Evolutionary conservation across 2,797 vertebrate species (phyloP).

Genomic region (Hipposideros larvatus): DNA sequence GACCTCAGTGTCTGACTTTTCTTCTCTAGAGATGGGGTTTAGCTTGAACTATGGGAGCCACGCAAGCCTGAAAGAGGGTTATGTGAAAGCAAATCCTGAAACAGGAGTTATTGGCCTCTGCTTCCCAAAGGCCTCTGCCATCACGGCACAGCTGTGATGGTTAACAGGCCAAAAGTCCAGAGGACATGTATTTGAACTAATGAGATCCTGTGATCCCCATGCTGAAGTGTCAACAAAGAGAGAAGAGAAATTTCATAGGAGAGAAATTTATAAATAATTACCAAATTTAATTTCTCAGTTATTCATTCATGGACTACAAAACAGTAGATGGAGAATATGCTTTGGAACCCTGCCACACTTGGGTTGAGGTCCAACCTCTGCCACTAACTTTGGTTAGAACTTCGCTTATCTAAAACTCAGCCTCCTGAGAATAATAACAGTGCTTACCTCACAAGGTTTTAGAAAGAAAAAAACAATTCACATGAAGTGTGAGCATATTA

Average conservation of each 20-base stretch:
- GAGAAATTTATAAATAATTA: not conserved
- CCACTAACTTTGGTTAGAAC: not conserved
- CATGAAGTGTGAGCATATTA: not conserved
- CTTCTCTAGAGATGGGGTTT: not conserved
- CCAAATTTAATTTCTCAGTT: not conserved
- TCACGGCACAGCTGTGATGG: not conserved
- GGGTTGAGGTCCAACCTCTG: not conserved
- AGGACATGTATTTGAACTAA: not conserved
- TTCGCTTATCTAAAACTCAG: not conserved
- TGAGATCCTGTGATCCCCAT: not conserved
- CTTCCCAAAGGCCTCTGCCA: not conserved
- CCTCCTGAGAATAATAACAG: not conserved
- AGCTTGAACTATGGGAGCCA: not conserved
- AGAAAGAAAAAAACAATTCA: not conserved
- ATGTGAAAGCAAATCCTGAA: not conserved
- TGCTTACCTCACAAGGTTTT: not conserved
- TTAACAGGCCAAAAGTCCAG: not conserved
- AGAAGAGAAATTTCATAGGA: not conserved
- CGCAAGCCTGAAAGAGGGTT: not conserved
- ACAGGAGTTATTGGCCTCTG: not conserved
- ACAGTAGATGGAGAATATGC: not conserved
- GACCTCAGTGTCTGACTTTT: constrained; percentile 11
- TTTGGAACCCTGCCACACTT: not conserved
- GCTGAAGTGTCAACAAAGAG: not conserved
- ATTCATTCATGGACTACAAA: not conserved